phyloP scores from a whole-genome alignment of 2,113 vertebrate species.

The Corythornis cristatus region DNA sequence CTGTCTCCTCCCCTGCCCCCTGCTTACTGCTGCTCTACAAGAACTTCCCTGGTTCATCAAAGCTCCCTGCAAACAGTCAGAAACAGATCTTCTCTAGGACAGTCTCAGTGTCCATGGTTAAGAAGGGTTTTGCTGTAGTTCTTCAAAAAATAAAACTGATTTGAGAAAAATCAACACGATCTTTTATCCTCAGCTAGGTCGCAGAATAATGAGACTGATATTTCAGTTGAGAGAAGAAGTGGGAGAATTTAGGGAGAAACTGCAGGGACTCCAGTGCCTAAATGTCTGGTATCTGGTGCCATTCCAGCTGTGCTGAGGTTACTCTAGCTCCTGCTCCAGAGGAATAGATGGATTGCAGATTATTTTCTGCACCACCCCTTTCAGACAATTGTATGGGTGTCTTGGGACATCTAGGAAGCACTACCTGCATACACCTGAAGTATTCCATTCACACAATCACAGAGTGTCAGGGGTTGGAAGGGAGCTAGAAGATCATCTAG shows the following conservation, averaged over 20 bases:
- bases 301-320: background rate
- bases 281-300: background rate
- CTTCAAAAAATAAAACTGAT: background rate
- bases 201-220: background rate
- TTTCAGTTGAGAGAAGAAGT: background rate
- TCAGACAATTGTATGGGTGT: background rate
- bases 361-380: background rate
- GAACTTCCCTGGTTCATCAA: background rate
- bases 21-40: background rate
- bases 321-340: background rate
- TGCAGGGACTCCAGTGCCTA: background rate
- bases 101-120: background rate
- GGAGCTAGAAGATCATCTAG: too few species aligned
- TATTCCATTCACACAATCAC: background rate
- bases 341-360: background rate
- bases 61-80: background rate
- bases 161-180: background rate
- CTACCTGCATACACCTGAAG: background rate
- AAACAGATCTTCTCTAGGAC: fast-evolving
- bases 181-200: background rate
- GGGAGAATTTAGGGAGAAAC: background rate
- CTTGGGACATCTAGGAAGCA: background rate
- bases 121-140: background rate
- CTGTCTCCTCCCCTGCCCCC: background rate
- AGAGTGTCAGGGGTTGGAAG: too few species aligned